phyloP scores from a whole-genome alignment of 2,113 vertebrate species.

The Guaruba guarouba region DNA sequence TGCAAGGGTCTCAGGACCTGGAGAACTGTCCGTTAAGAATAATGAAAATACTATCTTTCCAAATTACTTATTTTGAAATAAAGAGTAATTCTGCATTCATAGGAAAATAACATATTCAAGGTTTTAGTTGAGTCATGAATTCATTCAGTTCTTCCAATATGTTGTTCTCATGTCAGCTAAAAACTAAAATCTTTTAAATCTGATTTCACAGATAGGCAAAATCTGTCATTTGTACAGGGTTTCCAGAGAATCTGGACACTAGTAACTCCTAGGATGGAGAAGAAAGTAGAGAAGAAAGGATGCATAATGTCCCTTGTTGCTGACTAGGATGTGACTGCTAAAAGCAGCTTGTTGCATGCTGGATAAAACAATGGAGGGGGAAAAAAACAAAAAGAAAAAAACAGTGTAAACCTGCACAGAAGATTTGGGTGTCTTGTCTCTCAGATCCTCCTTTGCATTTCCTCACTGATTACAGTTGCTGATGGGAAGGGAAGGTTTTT shows the following conservation, averaged over 20 bases:
- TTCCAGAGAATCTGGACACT: neutral
- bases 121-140: neutral
- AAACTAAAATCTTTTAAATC: neutral
- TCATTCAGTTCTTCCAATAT: neutral
- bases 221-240: neutral
- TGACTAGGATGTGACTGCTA: neutral
- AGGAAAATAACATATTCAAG: neutral
- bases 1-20: neutral
- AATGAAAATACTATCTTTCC: neutral
- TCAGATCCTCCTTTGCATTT: neutral
- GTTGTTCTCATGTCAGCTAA: neutral
- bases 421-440: slow-evolving; percentile 4
- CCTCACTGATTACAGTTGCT: neutral
- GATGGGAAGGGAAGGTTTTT: slow-evolving; percentile 5
- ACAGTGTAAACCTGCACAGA: slow-evolving; percentile 27
- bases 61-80: neutral
- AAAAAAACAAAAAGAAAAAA: neutral
- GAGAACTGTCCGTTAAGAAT: neutral
- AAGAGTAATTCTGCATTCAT: neutral
- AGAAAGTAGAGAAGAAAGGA: neutral
- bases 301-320: neutral
- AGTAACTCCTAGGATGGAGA: neutral
- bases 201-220: neutral
- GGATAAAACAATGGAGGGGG: neutral
- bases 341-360: slow-evolving; percentile 5